Evolutionary conservation across 1,140 invertebrate species (phyloP).

Genomic region (Anastrepha obliqua): DNA sequence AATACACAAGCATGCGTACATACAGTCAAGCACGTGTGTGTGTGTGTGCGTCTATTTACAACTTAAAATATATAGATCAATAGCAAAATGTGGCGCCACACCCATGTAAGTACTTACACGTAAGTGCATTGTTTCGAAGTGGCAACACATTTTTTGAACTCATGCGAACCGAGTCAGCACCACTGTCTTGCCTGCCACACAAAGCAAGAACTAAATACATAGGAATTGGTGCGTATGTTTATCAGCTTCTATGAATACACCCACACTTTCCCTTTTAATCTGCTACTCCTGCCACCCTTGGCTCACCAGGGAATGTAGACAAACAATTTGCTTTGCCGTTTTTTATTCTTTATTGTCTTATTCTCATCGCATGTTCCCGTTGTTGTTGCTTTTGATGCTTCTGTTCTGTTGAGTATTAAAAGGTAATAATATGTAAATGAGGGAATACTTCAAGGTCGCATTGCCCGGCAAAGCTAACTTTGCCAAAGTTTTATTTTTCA

Average conservation of each 20-base stretch:
- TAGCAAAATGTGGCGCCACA: background rate
- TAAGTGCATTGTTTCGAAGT: background rate
- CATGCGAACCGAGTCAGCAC: background rate
- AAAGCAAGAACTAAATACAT: too few relatives aligned
- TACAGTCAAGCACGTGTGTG: background rate
- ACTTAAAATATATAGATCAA: background rate
- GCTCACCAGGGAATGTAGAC: background rate
- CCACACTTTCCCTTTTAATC: background rate
- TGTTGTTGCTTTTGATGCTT: background rate
- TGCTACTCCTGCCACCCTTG: too few relatives aligned
- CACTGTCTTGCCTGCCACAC: background rate
- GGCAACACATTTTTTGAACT: background rate
- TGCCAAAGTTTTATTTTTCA: background rate
- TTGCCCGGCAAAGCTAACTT: background rate
- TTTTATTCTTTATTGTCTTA: background rate
- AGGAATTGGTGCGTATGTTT: background rate
- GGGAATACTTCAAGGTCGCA: background rate
- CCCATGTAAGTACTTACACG: background rate
- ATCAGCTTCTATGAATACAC: background rate
- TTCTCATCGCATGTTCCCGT: background rate
- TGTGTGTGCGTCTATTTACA: background rate
- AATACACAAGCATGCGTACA: background rate
- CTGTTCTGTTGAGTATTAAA: background rate
- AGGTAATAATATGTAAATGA: conserved; percentile 35
- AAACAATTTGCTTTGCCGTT: background rate